Evolutionary conservation across 2,888 invertebrate species (phyloP), one percentile per base, ranked within the genome.

Genomic region (Coenonympha glycerion): DNA sequence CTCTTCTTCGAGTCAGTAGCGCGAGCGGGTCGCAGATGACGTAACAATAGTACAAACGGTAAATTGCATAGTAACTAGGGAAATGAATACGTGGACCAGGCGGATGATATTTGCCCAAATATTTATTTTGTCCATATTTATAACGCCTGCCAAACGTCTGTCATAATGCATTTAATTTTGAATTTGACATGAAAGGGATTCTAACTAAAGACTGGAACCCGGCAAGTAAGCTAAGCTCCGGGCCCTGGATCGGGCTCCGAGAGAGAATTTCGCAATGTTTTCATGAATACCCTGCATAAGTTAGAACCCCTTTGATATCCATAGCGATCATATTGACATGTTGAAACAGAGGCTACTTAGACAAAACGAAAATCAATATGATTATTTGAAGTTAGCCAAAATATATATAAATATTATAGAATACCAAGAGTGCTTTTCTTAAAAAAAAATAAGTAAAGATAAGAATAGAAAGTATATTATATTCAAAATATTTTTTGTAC

Each of bases 41-140:
- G 63, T 72, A 68, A 76, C 76, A 66, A 84, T 84, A 86, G 86
- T 86, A 86, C 86, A 86, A 86, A 84, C 64, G 68, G 68, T 62
- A 70, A 71, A 75, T 76, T 73, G 73, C 77, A 72, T 82, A 76
- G 76, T 71, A 73, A 74, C 74, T 67, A 72, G 72, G 80, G 79
- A 82, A 79, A 73, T 75, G 74, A 76, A 76, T 76, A 70, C 71
- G 84, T 73, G 85, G 86, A 86, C 86, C 86, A 82, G 73, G 75
- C 77, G 71, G 71, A 73, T 70, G 65, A 69, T 71, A 71, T 71
- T 75, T 77, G 79, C 74, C 73, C 77, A 72, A 71, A 82, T 81
- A 79, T 79, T 78, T 83, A 81, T 84, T 79, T 78, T 79, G 73
- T 73, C 74, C 75, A 75, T 78, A 76, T 78, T 74, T 73, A 69